Conservation (phyloP, 1,140 invertebrate species). For the Onthophagus taurus region DNA sequence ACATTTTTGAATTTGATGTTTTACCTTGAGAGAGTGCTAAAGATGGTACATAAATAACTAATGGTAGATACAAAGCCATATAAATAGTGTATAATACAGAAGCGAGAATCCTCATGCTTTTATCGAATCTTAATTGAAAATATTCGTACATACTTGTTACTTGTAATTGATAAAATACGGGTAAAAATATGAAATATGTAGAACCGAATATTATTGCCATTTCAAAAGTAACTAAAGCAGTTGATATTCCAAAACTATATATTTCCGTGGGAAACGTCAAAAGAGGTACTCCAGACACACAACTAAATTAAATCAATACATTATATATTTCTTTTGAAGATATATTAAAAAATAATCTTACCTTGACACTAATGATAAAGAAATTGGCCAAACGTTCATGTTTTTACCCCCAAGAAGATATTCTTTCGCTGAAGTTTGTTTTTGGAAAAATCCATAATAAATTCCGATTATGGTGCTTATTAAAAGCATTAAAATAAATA, state of each 20-base stretch:
- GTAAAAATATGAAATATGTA: conserved; percentile 44
- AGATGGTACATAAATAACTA: conserved; percentile 49
- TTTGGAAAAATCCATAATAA: conserved; percentile 47
- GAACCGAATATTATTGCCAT: conserved; percentile 41
- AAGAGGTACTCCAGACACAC: conserved; percentile 69
- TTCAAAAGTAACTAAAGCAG: conserved; percentile 50
- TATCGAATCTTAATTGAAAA: conserved; percentile 40
- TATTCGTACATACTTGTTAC: conserved; percentile 62
- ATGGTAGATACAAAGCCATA: conserved; percentile 42
- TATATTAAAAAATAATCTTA: no score
- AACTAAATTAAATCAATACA: conserved; percentile 46
- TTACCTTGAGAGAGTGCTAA: conserved; percentile 47
- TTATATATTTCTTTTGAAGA: no score
- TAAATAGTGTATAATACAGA: conserved; percentile 45
- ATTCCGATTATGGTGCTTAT: conserved; percentile 50
- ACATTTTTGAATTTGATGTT: background rate
- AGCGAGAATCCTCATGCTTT: conserved; percentile 42
- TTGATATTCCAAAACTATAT: conserved; percentile 58
- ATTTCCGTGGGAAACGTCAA: conserved; percentile 71
- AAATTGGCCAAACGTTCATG: conserved; percentile 12
- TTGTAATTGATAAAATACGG: conserved; percentile 63
- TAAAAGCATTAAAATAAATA: conserved; percentile 44
- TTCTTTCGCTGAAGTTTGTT: conserved; percentile 60
- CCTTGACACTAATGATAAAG: conserved; percentile 13
- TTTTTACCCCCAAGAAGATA: conserved; percentile 60